These are phyloP conservation scores for Ophion ellenae DNA, from an alignment of 2,888 invertebrate genomes.

Conservation along the genomic window DNA sequence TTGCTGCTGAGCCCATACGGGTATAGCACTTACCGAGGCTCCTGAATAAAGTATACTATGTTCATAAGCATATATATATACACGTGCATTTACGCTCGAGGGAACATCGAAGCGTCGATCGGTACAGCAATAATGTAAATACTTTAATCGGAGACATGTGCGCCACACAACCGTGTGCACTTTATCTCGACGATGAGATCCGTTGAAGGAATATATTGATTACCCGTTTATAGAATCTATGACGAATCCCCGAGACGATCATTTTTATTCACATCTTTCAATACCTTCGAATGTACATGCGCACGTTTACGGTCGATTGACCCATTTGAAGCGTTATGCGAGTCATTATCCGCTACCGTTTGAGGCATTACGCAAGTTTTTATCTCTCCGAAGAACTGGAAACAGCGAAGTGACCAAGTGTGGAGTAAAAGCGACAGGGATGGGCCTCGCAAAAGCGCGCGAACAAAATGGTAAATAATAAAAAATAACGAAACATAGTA, in stretches of 20 bases:
- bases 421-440: not conserved
- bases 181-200: constrained; percentile 36
- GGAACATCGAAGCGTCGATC: constrained; percentile 10
- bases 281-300: constrained; percentile 5
- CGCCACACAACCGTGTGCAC: not conserved
- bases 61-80: not conserved
- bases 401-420: not conserved
- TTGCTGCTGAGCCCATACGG: constrained; percentile 90
- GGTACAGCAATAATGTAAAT: constrained; percentile 38
- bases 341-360: constrained; percentile 23
- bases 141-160: not conserved
- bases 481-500: not conserved
- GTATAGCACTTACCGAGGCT: constrained; percentile 90
- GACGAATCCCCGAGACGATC: constrained; percentile 17
- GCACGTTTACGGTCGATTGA: constrained; percentile 10
- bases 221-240: constrained; percentile 39
- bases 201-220: constrained; percentile 28
- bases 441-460: not conserved
- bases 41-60: constrained; percentile 79
- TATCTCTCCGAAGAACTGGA: not conserved
- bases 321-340: constrained; percentile 45
- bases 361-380: constrained; percentile 25
- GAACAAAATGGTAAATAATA: not conserved
- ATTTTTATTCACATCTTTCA: not conserved
- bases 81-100: not conserved